Base-by-base conservation (phyloP, 2,797 vertebrate species). In the Cottoperca gobio region DNA sequence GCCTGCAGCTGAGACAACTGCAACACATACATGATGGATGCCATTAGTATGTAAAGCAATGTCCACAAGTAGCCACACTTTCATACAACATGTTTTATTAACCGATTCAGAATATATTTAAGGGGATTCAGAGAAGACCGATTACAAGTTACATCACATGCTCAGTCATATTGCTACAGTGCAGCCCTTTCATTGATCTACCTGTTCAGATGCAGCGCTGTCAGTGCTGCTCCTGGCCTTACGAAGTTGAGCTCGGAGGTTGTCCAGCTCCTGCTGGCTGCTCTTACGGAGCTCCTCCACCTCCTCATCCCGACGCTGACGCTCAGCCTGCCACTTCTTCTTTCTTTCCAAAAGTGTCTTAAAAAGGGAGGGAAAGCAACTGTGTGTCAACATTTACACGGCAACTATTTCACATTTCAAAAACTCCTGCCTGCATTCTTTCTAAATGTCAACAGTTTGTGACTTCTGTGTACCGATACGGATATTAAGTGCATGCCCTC, bases 271-370 rank as follows among this genome's bases (percentile, higher is more conserved):
- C 88, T 96, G 94, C 88, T 97, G 96, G 60, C 93, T 85, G 0
- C 83, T 94, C 72, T 86, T 95, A 26, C 96, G 95, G 1, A 97
- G 84, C 83, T 98, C 97, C 54, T 98, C 96, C 82, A 96, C 89
- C 89, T 99, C 98, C 21, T 97, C 96, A 39, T 98, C 97, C 0
- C 95, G 94, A 23, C 92, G 95, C 87, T 95, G 95, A 26, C 96
- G 94, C 89, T 98, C 98, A 0, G 85, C 89, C 53, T 95, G 95
- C 46, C 96, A 97, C 87, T 97, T 98, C 88, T 88, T 96, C 90
- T 97, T 99, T 85, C 97, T 96, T 76, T 99, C 97, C 8, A 86
- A 92, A 39, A 98, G 92, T n/a, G 89, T 95, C 98, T 99, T 69
- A 19, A 73, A 19, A 73, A 8, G 23, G 16, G 13, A 61, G 2